Conservation (phyloP, 2,113 vertebrate genomes). For the Clarias gariepinus region DNA sequence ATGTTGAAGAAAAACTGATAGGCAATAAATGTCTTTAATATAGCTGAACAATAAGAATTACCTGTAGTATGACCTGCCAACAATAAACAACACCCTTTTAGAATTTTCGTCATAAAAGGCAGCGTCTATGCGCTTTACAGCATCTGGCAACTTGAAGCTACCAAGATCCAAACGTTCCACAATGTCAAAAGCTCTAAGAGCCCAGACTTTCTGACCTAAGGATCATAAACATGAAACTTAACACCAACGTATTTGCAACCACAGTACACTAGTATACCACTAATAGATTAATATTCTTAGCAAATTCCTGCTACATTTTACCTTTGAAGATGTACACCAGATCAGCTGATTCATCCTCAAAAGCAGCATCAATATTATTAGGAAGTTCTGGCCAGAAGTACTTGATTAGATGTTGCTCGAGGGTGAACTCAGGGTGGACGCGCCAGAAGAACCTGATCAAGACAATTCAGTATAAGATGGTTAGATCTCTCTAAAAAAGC, state of each 20-base stretch:
- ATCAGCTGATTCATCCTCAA: slow-evolving; percentile 59
- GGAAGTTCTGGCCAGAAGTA: slow-evolving; percentile 83
- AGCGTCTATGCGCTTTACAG: slow-evolving; percentile 77
- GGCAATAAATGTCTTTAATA: slow-evolving; percentile 44
- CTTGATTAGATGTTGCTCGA: slow-evolving; percentile 77
- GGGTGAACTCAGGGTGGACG: slow-evolving; percentile 57
- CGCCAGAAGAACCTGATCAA: slow-evolving; percentile 83
- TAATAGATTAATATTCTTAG: not conserved
- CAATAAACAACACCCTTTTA: slow-evolving; percentile 83
- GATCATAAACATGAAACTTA: not conserved
- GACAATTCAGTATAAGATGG: not conserved
- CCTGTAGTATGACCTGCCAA: slow-evolving; percentile 81
- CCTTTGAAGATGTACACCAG: slow-evolving; percentile 69
- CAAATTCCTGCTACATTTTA: slow-evolving; percentile 16
- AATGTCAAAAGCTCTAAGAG: slow-evolving; percentile 78
- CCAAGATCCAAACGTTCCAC: slow-evolving; percentile 70
- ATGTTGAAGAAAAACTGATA: not conserved
- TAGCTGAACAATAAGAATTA: slow-evolving; percentile 50
- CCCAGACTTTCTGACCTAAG: slow-evolving; percentile 81
- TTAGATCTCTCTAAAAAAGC: not conserved
- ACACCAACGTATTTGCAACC: not conserved
- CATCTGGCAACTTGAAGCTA: slow-evolving; percentile 73
- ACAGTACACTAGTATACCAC: not conserved
- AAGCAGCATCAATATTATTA: slow-evolving; percentile 80
- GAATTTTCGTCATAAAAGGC: slow-evolving; percentile 69